Base-by-base conservation (phyloP, 2,113 vertebrate genomes). In the Uria lomvia region DNA sequence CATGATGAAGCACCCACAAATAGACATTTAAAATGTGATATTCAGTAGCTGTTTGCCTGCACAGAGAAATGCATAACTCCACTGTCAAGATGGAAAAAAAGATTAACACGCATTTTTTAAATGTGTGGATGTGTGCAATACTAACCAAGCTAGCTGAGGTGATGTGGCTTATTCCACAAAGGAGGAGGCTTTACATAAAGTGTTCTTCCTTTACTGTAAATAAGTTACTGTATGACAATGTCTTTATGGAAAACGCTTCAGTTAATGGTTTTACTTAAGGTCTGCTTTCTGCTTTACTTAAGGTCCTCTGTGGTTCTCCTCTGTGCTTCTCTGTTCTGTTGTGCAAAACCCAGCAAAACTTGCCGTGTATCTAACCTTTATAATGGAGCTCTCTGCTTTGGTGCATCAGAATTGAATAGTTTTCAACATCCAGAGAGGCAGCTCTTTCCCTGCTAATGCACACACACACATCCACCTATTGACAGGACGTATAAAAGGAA, bases 81-180 rank as follows among this genome's bases (percentile, higher is more conserved):
- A 43, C 53, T 67, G 49, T 88, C 23, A 55, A 74, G 45, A 80
- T 9, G 19, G 43, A 92, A 84, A 72, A 90, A 85, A 87, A 89
- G 38, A 89, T 74, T 65, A 91, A 71, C 9, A 50, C 8, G 50
- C 3, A 6, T n/a, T 81, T 77, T 88, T 84, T 1, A 60, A 75
- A 94, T 20, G 14, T 11, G 4, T 67, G 43, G 38, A 59, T 74
- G 15, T 65, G 29, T 71, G 21, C 56, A 81, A 56, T 62, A 62
- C 68, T 86, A 96, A 58, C 19, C 49, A 80, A 55, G 73, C 53
- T 62, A 55, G 47, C 22, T 73, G 45, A 91, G 58, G 40, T 65
- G 79, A 86, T 13, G 38, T 58, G 59, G 20, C 12, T 86, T 90
- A 29, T 77, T 90, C 67, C 67, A 86, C 52, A 43, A 36, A 79